Conservation (phyloP, 2,888 invertebrate genomes). For the Cylloceria caligata region DNA sequence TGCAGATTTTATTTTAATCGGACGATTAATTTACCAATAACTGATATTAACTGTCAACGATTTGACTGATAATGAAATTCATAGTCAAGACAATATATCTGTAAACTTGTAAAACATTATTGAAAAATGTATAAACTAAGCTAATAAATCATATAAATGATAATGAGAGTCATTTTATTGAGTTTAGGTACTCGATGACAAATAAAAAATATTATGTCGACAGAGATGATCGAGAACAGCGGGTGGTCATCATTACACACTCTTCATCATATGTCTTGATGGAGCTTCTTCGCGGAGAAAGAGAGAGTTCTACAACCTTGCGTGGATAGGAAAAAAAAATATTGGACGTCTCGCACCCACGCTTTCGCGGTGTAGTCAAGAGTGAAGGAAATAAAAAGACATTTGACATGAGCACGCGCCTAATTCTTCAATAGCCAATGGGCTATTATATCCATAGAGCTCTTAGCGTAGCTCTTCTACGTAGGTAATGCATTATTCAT, state of each 20-base stretch:
- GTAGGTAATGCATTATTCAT: conserved; percentile 68
- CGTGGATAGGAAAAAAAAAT: conserved; percentile 44
- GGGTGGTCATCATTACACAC: conserved; percentile 71
- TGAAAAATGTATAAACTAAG: background rate
- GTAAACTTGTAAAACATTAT: background rate
- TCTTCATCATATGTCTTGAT: conserved; percentile 8
- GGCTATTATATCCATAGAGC: conserved; percentile 33
- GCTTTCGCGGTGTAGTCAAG: conserved; percentile 20
- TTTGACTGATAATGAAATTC: background rate
- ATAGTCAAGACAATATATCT: background rate
- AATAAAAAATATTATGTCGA: conserved; percentile 62
- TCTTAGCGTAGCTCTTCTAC: conserved; percentile 21
- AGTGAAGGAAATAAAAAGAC: conserved; percentile 17
- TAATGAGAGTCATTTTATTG: conserved; percentile 48
- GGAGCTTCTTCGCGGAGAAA: conserved; percentile 30
- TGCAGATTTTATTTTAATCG: too few species aligned
- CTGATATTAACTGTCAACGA: background rate
- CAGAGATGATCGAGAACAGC: conserved; percentile 55
- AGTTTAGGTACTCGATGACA: conserved; percentile 13
- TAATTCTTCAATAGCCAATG: conserved; percentile 61
- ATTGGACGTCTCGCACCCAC: conserved; percentile 54
- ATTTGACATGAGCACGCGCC: conserved; percentile 51
- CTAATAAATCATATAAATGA: conserved; percentile 3
- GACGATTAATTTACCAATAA: too few species aligned
- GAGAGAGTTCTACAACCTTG: conserved; percentile 42